Base-by-base conservation (phyloP, 2,888 invertebrate genomes). In the Phorcus lineatus region DNA sequence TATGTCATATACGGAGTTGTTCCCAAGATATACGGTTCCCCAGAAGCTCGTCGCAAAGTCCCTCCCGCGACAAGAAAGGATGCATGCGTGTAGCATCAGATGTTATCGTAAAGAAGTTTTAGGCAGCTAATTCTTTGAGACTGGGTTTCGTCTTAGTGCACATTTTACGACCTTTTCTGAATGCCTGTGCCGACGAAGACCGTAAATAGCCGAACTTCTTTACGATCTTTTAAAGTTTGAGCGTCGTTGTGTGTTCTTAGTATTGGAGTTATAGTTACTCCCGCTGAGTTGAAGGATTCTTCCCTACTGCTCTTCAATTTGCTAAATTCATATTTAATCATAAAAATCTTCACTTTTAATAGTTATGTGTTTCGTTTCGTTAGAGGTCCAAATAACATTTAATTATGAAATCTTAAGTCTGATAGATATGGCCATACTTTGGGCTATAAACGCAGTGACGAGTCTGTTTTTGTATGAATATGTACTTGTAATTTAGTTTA, bases 141-240 rank as follows among this genome's bases (percentile, higher is more conserved):
- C 67, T 31, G n/a, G 40, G 17, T 31, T 31, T 36, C 36, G n/a
- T 70, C 36, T 19, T 19, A 19, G 70, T 70, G 40, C 70, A 70
- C 36, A 36, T 70, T 70, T 70, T 70, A 70, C 70, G 70, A 70
- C 70, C 36, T 47, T 47, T 47, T 47, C 47, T 47, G 47, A 47
- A 47, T 47, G 47, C 47, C 47, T 11, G 13, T 47, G 47, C 47
- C 47, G 47, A 47, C 47, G 47, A 13, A 47, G 47, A 11, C 47
- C 47, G 47, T 47, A 47, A 47, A 47, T 47, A 47, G 47, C 47
- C 47, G 47, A 47, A 47, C 47, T 47, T 47, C 47, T 70, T 70
- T 70, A 70, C 36, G 70, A 70, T 36, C 19, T 70, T 70, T 70
- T 70, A 70, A 70, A 70, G 40, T 70, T 31, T 19, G 16, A 36